Percentiles rank a stretch among this genome's conserved stretches.
phyloP scores from a whole-genome alignment of 2,888 invertebrate species.

The Cosmia pyralina region DNA sequence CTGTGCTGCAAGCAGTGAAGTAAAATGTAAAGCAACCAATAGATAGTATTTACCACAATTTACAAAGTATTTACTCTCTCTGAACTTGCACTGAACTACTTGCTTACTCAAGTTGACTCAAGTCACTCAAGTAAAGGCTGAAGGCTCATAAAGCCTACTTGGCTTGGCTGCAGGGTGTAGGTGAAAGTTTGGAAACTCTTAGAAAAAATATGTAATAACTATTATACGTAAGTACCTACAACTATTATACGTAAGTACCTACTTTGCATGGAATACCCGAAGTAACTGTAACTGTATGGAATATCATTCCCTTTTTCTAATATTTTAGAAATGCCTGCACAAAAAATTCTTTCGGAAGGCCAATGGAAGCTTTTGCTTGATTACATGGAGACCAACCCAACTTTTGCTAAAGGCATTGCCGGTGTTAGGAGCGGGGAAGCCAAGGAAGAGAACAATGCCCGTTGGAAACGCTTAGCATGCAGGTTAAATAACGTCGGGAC shows the following conservation, averaged over 20 bases:
- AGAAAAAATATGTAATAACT: background rate
- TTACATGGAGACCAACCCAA: slow-evolving; percentile 39
- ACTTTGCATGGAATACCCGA: background rate
- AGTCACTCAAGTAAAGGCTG: background rate
- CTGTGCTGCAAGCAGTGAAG: no score
- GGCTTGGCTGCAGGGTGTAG: background rate
- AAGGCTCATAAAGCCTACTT: no score
- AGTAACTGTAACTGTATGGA: background rate
- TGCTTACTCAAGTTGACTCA: background rate
- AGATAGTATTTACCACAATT: background rate
- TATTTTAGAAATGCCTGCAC: slow-evolving; percentile 34
- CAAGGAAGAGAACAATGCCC: slow-evolving; percentile 11
- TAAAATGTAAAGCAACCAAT: background rate
- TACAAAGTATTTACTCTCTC: no score
- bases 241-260: background rate
- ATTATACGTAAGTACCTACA: no score
- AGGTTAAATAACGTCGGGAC: slow-evolving; percentile 32
- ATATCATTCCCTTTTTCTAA: slow-evolving; percentile 2
- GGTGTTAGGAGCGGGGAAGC: slow-evolving; percentile 3
- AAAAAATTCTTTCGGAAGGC: slow-evolving; percentile 26
- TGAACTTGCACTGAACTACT: background rate
- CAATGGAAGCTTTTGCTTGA: slow-evolving; percentile 35
- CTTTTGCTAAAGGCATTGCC: slow-evolving; percentile 29
- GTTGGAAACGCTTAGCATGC: slow-evolving; percentile 28
- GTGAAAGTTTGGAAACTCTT: background rate